phyloP scores from a whole-genome alignment of 1,140 invertebrate genomes.

The Acyrthosiphon pisum region DNA sequence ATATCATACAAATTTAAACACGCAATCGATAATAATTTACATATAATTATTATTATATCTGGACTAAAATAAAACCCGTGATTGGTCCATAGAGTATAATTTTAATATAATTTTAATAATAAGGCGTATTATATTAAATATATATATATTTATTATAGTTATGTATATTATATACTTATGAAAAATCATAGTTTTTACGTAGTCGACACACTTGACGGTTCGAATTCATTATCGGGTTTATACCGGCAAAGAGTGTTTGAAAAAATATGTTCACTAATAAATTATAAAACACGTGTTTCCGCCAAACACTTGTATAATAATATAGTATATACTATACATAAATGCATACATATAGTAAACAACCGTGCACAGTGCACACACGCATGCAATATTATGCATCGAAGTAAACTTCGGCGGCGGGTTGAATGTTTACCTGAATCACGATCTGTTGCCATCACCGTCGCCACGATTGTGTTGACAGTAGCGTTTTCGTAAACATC shows the following conservation, averaged over 20 bases:
- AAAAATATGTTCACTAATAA: constrained; percentile 27
- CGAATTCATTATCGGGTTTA: not conserved
- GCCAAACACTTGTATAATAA: constrained; percentile 4
- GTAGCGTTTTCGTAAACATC: constrained; percentile 88
- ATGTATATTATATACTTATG: not conserved
- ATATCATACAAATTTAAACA: not conserved
- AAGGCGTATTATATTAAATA: not conserved
- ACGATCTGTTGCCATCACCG: constrained; percentile 86
- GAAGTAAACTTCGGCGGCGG: not conserved
- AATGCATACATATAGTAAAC: not conserved
- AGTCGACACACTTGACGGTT: not conserved
- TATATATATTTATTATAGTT: not conserved
- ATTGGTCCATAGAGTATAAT: not conserved
- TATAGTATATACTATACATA: not conserved
- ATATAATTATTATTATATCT: not conserved
- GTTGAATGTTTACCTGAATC: constrained; percentile 77
- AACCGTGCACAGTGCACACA: not conserved
- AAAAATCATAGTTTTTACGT: not conserved
- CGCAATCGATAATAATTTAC: not conserved
- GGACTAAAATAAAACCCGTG: not conserved
- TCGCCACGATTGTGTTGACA: constrained; percentile 78
- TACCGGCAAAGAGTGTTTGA: not conserved
- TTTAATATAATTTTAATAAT: not conserved
- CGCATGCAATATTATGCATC: not conserved
- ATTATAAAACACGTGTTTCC: not conserved